Evolutionary conservation across 2,888 invertebrate genomes (phyloP), one percentile per base, ranked within the genome.

Genomic region (Cataglyphis livida): DNA sequence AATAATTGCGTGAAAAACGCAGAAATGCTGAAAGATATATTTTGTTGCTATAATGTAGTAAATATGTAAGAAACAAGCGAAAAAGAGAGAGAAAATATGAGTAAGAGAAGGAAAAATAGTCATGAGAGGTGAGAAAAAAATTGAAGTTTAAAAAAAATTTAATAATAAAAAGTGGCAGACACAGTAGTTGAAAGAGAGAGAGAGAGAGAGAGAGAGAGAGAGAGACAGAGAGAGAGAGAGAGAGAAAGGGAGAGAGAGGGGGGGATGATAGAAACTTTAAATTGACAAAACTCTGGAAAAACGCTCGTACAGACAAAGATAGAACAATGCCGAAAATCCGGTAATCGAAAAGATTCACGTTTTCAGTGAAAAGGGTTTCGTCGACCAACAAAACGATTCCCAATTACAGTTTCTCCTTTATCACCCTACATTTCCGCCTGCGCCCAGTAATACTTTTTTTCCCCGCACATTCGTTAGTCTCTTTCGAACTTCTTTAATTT

Each of bases 201-300:
- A 28, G 2, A 28, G 25, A 85, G 76, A 25, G 25, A 25, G 81
- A 85, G 76, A 32, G 32, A 32, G 32, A 5, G 32, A 6, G 3
- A 6, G 32, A n/a, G n/a, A n/a, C n/a, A 28, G 0, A 1, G 28
- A 28, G 2, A 28, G 2, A 28, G 5, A 6, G 3, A 0, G 3
- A 6, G 3, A 25, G 25, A 25, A 82, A 85, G 76, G 6, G 32
- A 32, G 32, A 6, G 32, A 6, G 5, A 0, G 32, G 5, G 35
- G 5, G 35, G 5, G 6, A 59, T 61, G 71, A 57, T 81, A 81
- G 83, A 84, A 88, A 88, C 71, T 84, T 84, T 76, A 76, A 66
- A 73, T 81, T 83, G 88, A 76, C 88, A 84, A 86, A 90, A 83
- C 84, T 71, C 74, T 59, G 84, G 83, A 88, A 89, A 89, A 89